phyloP scores from a whole-genome alignment of 1,140 invertebrate species.

The honey bee (Apis mellifera) region DNA sequence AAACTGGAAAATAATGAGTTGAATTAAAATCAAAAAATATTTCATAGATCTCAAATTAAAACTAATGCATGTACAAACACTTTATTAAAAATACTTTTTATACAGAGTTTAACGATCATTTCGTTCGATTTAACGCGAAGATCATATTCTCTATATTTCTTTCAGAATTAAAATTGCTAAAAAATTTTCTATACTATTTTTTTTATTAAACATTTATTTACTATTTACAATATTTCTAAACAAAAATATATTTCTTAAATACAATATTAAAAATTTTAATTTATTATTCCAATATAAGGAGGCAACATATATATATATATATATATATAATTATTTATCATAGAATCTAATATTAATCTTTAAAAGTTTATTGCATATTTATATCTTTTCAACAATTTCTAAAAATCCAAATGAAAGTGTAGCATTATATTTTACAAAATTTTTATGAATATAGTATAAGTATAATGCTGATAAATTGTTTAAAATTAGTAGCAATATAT shows the following conservation, averaged over 20 bases:
- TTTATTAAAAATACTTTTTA: constrained; percentile 38
- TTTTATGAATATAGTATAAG: constrained; percentile 49
- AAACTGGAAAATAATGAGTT: constrained; percentile 82
- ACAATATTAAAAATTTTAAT: background rate
- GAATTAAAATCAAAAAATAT: constrained; percentile 53
- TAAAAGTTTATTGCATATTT: constrained; percentile 26
- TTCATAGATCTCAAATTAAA: constrained; percentile 15
- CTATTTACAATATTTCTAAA: background rate
- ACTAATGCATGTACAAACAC: constrained; percentile 32
- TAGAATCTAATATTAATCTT: background rate
- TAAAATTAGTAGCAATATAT: constrained; percentile 33
- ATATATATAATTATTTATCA: background rate
- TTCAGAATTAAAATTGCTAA: constrained; percentile 23
- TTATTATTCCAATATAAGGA: constrained; percentile 3
- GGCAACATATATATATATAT: background rate
- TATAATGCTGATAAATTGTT: constrained; percentile 35
- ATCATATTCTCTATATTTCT: constrained; percentile 8
- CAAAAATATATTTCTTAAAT: background rate
- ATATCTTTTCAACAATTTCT: constrained; percentile 32
- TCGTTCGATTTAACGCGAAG: constrained; percentile 22
- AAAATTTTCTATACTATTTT: constrained; percentile 22
- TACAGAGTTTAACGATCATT: constrained; percentile 16
- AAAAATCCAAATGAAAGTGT: constrained; percentile 59
- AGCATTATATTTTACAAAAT: constrained; percentile 53
- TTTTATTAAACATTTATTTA: constrained; percentile 4